A percentile compares a stretch with the other conserved stretches of the same genome.
phyloP scores from a whole-genome alignment of 2,113 vertebrate genomes.

The Riparia riparia region DNA sequence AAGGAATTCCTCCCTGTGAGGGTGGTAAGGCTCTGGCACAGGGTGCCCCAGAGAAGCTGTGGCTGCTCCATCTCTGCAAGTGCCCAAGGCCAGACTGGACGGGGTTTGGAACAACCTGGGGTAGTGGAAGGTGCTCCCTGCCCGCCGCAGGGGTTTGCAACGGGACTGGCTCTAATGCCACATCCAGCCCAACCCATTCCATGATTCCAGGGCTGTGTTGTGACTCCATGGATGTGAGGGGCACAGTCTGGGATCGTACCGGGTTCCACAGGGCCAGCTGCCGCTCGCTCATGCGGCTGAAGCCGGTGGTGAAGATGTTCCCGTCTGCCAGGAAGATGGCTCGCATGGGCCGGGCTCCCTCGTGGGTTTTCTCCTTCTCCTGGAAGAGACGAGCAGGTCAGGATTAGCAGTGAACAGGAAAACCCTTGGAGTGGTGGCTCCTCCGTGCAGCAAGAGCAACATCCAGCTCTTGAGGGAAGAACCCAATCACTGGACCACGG shows the following conservation, averaged over 20 bases:
- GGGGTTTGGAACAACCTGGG: accelerated
- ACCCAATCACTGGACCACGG: neutral
- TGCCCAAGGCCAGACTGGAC: accelerated
- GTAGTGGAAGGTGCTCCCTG: neutral
- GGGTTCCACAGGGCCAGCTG: constrained; percentile 94
- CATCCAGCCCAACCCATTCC: neutral
- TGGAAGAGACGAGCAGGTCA: constrained; percentile 52
- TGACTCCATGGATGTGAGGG: accelerated
- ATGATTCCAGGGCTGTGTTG: neutral
- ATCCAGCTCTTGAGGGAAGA: neutral
- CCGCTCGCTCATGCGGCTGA: constrained; percentile 97
- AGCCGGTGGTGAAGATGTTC: constrained; percentile 94
- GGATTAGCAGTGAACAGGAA: neutral
- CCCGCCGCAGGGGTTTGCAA: accelerated
- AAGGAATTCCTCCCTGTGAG: neutral
- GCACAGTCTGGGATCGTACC: constrained; percentile 12
- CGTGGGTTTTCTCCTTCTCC: constrained; percentile 96
- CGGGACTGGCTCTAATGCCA: neutral
- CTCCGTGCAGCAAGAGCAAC: neutral
- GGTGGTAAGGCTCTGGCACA: neutral
- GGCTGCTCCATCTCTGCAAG: neutral
- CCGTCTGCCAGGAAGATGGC: constrained; percentile 93
- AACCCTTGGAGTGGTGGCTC: neutral
- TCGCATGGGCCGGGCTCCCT: constrained; percentile 93
- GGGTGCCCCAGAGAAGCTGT: neutral